Percentiles rank a stretch among this genome's conserved stretches.
Conservation (phyloP, 1,140 invertebrate genomes). For the Calliphora vicina region DNA sequence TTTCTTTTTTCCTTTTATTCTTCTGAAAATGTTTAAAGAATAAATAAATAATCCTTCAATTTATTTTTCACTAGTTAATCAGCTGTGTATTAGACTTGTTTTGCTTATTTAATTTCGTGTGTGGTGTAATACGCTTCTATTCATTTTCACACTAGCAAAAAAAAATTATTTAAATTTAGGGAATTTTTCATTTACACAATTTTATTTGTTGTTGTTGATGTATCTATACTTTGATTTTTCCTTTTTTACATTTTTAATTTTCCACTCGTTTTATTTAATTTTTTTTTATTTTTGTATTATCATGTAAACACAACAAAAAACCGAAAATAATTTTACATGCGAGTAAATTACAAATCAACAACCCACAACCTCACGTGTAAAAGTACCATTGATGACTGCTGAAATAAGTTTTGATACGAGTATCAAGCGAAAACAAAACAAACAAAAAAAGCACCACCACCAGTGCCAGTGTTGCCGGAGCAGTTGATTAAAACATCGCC, state of each 20-base stretch:
- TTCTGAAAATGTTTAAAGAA: background rate
- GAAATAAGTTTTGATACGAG: background rate
- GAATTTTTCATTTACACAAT: background rate
- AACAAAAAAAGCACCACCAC: background rate
- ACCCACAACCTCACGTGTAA: constrained; percentile 7
- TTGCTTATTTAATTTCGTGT: background rate
- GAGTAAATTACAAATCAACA: background rate
- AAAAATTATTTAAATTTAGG: background rate
- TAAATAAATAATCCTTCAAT: background rate
- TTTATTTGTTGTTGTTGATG: background rate
- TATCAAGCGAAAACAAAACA: no score
- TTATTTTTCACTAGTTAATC: background rate
- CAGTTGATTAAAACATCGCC: background rate
- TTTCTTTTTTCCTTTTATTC: background rate
- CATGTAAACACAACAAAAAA: background rate
- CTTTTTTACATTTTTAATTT: background rate
- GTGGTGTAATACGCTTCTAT: background rate
- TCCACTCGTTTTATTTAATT: background rate
- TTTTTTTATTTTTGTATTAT: background rate
- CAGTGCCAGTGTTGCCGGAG: background rate
- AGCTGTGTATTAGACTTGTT: constrained; percentile 9
- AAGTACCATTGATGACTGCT: background rate
- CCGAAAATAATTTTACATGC: background rate
- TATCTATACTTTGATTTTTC: background rate
- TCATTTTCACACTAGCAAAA: background rate